These are phyloP conservation scores for Panulirus ornatus DNA, from an alignment of 1,140 invertebrate species.

Conservation along the genomic window DNA sequence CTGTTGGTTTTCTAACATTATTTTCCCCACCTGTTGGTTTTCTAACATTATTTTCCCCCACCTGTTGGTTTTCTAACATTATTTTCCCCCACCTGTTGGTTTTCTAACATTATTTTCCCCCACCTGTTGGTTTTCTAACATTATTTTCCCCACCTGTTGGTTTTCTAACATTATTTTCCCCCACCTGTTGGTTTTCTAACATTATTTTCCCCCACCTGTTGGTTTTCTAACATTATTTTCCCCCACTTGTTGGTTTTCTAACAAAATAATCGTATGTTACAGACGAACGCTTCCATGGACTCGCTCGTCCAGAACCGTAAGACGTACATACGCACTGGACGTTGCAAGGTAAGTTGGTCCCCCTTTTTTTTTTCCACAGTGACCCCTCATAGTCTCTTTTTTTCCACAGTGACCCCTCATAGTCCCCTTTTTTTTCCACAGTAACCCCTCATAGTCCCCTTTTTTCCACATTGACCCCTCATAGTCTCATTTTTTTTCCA, in stretches of 20 bases:
- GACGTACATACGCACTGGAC: constrained; percentile 42
- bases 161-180: background rate
- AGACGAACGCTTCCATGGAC: constrained; percentile 24
- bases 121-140: background rate
- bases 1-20: too few relatives aligned
- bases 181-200: too few relatives aligned
- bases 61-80: too few relatives aligned
- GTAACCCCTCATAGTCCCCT: too few relatives aligned
- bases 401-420: too few relatives aligned
- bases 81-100: background rate
- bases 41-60: too few relatives aligned
- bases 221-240: background rate
- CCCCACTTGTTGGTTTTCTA: background rate
- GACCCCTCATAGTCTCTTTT: too few relatives aligned
- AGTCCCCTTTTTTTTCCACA: too few relatives aligned
- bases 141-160: background rate
- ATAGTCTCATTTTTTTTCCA: too few relatives aligned
- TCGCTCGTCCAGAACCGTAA: constrained; percentile 42
- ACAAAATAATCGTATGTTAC: background rate
- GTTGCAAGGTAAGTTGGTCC: constrained; percentile 30
- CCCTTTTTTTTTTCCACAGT: background rate
- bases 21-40: too few relatives aligned
- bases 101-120: background rate
- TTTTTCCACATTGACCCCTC: too few relatives aligned
- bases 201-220: background rate